Base-by-base conservation (phyloP, 1,140 invertebrate species). In the Bathynomus jamesi region DNA sequence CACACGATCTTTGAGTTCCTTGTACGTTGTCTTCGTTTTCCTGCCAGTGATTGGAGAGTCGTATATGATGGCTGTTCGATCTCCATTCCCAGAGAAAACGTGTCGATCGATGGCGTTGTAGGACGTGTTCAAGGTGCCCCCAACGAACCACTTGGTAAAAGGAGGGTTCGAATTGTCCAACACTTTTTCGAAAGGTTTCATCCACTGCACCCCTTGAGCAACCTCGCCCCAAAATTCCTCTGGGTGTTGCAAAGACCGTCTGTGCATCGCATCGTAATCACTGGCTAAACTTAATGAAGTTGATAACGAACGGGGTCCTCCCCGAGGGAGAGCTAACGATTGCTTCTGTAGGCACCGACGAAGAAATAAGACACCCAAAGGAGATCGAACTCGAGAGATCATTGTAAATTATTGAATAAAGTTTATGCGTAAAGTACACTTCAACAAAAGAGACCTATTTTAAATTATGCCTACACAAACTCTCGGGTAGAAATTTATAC, bases 61-160 rank as follows among this genome's bases (percentile, higher is more conserved):
- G 78, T 96, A 90, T 53, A 96, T 92, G 2, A 98, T 82, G 0
- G 94, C 94, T 0, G 88, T 82, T 80, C 90, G 88, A 1, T 89
- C 86, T 0, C 93, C 94, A n/a, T n/a, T n/a, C 0, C 93, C 94
- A 0, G 86, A 87, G 13, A 86, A 84, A 0, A 96, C 90, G 83
- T 97, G 95, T 5, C 94, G 85, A 81, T 98, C 95, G 2, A 97
- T 83, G 0, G 93, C 91, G 83, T 97, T 97, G 84, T 96, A 92
- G 81, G 93, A 95, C 0, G 93, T 92, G 77, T 95, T 97, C 78
- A 96, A 81, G 83, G 96, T 89, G 3, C 94, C 94, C 2, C 92
- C 94, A 0, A 89, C 87, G 85, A 91, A 95, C 95, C 94, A 96
- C 88, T 93, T 93, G 10, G 92, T 40, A 7, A 8, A 8, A 40